phyloP scores from a whole-genome alignment of 1,140 invertebrate species.

The Magallana angulata region DNA sequence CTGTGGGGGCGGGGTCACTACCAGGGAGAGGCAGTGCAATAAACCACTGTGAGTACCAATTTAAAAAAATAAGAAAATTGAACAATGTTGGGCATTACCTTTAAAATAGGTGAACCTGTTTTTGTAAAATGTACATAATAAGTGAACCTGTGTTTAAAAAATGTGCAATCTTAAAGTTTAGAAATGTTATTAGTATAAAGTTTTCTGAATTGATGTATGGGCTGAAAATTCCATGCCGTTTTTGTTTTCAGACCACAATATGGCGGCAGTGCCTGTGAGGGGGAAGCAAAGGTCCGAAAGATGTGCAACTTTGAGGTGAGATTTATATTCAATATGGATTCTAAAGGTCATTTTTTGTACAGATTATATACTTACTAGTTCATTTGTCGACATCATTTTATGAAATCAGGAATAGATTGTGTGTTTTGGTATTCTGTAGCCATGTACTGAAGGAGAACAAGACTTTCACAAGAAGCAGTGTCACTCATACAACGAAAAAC shows the following conservation, averaged over 20 bases:
- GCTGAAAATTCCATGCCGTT: neutral
- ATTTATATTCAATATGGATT: neutral
- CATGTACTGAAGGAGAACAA: constrained; percentile 83
- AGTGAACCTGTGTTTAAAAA: too few species aligned
- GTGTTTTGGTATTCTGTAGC: constrained; percentile 74
- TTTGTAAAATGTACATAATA: too few species aligned
- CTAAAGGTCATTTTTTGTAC: too few species aligned
- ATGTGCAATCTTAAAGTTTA: too few species aligned
- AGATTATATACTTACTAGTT: too few species aligned
- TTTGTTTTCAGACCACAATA: constrained; percentile 79
- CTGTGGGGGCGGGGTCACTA: constrained; percentile 72
- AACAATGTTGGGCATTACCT: too few species aligned
- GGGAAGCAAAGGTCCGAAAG: constrained; percentile 87
- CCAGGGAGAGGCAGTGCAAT: constrained; percentile 71
- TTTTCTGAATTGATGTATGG: neutral
- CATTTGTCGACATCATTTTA: too few species aligned
- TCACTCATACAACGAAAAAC: constrained; percentile 86
- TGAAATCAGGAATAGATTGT: neutral
- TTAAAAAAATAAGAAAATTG: too few species aligned
- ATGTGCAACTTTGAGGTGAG: constrained; percentile 80
- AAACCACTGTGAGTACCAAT: constrained; percentile 67
- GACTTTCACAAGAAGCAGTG: constrained; percentile 93
- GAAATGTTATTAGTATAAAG: too few species aligned
- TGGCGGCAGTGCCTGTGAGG: constrained; percentile 87
- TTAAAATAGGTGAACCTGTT: too few species aligned